Evolutionary conservation across 2,888 invertebrate species (phyloP).

Genomic region (Rhorus exstirpatorius): DNA sequence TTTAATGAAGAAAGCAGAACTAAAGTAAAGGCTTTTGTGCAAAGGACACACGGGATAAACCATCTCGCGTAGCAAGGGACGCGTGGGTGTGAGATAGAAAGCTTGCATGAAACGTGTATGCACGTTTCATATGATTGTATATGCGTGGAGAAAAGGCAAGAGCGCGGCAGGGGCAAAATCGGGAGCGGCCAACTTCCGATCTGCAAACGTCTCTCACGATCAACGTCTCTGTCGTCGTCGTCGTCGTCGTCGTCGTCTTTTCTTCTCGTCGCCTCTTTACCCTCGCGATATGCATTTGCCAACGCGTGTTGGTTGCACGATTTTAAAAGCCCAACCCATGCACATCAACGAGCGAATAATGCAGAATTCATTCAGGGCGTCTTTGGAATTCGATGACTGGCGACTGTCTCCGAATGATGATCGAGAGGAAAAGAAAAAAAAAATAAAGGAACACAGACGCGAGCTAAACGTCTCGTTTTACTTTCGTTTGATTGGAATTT

Average conservation of each 20-base stretch:
- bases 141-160: conserved; percentile 38
- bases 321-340: conserved; percentile 57
- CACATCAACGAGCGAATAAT: conserved; percentile 43
- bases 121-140: conserved; percentile 31
- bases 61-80: background rate
- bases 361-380: conserved; percentile 30
- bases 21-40: conserved; percentile 9
- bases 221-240: conserved; percentile 67
- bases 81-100: conserved; percentile 65
- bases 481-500: background rate
- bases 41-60: conserved; percentile 16
- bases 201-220: conserved; percentile 74
- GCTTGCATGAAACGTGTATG: conserved; percentile 35
- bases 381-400: conserved; percentile 45
- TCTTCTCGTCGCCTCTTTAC: background rate
- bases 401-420: background rate
- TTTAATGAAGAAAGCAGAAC: too few relatives aligned
- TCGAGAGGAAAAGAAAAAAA: background rate
- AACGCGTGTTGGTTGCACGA: conserved; percentile 20
- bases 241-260: conserved; percentile 25
- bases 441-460: background rate
- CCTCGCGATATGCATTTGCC: conserved; percentile 6
- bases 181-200: conserved; percentile 76
- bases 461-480: background rate
- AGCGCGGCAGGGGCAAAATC: conserved; percentile 66